Evolutionary conservation across 2,888 invertebrate genomes (phyloP).

Genomic region (Eupsilia transversa): DNA sequence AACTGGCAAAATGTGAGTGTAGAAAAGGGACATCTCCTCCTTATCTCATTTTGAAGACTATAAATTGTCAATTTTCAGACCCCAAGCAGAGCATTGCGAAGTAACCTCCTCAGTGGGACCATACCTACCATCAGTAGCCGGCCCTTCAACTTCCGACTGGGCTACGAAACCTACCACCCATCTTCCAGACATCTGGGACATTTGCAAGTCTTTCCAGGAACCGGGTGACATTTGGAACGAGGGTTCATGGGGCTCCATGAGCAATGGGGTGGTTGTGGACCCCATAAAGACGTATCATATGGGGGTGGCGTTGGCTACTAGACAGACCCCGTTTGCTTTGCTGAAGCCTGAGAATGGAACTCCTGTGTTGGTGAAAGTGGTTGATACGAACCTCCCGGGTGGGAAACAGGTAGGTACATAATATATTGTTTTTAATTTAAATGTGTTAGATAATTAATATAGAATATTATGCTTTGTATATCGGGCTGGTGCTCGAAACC

Average conservation of each 20-base stretch:
- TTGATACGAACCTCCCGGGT: conserved; percentile 87
- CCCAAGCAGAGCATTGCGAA: conserved; percentile 80
- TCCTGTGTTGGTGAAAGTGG: conserved; percentile 93
- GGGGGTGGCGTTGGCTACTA: conserved; percentile 91
- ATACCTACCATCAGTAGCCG: conserved; percentile 73
- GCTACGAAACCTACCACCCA: conserved; percentile 55
- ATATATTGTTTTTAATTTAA: neutral
- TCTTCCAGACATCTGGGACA: conserved; percentile 67
- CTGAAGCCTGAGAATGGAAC: conserved; percentile 92
- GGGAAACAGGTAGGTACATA: conserved; percentile 83
- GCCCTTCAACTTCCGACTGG: conserved; percentile 69
- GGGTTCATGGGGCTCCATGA: conserved; percentile 71
- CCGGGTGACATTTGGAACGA: conserved; percentile 70
- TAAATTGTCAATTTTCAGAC: conserved; percentile 62
- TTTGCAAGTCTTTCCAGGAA: conserved; percentile 68
- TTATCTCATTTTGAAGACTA: neutral
- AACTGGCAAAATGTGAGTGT: neutral
- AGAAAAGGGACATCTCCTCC: no score
- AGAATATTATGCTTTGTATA: neutral
- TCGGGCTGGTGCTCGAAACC: neutral
- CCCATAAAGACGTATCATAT: conserved; percentile 93
- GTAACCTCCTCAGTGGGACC: conserved; percentile 85
- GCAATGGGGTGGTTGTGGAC: conserved; percentile 92
- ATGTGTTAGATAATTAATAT: neutral
- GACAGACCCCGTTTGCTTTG: conserved; percentile 93